Base-by-base conservation (phyloP, 2,113 vertebrate genomes). In the Phalacrocorax pelagicus region DNA sequence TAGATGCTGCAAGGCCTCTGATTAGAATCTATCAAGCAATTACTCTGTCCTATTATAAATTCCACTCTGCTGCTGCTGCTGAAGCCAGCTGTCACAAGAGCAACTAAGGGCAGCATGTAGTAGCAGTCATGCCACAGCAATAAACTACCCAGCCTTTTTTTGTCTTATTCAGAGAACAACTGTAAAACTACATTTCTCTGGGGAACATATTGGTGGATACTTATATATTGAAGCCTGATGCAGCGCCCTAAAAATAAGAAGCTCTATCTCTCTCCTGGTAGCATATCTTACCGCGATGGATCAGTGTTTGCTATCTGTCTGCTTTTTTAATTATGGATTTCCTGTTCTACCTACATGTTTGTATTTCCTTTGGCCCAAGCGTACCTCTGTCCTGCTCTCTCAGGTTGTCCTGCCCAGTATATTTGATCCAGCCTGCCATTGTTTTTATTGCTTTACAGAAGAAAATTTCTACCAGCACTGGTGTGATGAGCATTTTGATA, bases 21-120 rank as follows among this genome's bases (percentile, higher is more conserved):
- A 2, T 51, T 9, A 55, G 69, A 81, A 81, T 55, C 59, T 9
- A 1, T 7, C 38, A 2, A 59, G 49, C 6, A 23, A 11, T 20
- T 32, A 10, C 59, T 87, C 71, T 82, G 58, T 44, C 10, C 47
- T 59, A 3, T 19, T 21, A 9, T 1, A 38, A 61, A 42, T 26
- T 22, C n/a, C 12, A 3, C 46, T 36, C 38, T 34, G 27, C 29
- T 63, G 19, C 65, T 36, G 23, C 26, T 0, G 0, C 4, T 22
- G 46, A 29, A 42, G 38, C 14, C 24, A 4, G 55, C 13, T 36
- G 2, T 7, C 26, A 8, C 29, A 46, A 46, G 36, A 51, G 42
- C 2, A 2, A 17, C 38, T 17, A 6, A 26, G 36, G 36, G 59
- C 49, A 32, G 40, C 2, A 1, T 4, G 20, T 6, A 26, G 34